These are phyloP conservation scores for Vespertilio murinus DNA, from an alignment of 2,797 vertebrate genomes.

Conservation along the genomic window DNA sequence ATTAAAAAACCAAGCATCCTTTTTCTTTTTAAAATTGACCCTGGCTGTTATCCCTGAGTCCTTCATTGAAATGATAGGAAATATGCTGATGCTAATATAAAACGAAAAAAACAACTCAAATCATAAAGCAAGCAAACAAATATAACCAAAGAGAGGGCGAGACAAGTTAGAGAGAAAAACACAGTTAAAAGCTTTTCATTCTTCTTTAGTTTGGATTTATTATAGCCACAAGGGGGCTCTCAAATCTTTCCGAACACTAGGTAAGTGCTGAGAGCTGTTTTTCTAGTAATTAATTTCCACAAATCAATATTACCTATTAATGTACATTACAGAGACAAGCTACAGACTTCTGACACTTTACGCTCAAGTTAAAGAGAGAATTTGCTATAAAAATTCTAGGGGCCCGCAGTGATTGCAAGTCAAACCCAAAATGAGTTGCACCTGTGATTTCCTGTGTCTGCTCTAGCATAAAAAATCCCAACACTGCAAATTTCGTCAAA, in stretches of 20 bases:
- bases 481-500: constrained; percentile 70
- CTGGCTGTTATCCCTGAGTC: neutral
- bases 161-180: neutral
- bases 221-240: constrained; percentile 75
- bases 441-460: constrained; percentile 70
- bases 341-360: constrained; percentile 57
- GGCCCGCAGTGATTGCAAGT: constrained; percentile 46
- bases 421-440: constrained; percentile 69
- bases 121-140: neutral
- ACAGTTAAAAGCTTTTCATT: neutral
- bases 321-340: constrained; percentile 58
- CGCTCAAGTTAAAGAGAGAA: constrained; percentile 50
- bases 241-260: constrained; percentile 58
- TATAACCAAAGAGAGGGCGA: neutral
- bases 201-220: neutral
- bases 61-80: neutral
- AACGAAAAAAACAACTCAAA: neutral
- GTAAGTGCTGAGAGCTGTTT: constrained; percentile 25
- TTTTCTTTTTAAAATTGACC: neutral
- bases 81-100: neutral
- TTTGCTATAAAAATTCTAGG: constrained; percentile 61
- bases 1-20: neutral
- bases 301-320: constrained; percentile 72
- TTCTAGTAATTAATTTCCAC: constrained; percentile 71
- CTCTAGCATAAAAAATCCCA: constrained; percentile 75